Evolutionary conservation across 2,888 invertebrate species (phyloP).

Genomic region (Elysia crispata): DNA sequence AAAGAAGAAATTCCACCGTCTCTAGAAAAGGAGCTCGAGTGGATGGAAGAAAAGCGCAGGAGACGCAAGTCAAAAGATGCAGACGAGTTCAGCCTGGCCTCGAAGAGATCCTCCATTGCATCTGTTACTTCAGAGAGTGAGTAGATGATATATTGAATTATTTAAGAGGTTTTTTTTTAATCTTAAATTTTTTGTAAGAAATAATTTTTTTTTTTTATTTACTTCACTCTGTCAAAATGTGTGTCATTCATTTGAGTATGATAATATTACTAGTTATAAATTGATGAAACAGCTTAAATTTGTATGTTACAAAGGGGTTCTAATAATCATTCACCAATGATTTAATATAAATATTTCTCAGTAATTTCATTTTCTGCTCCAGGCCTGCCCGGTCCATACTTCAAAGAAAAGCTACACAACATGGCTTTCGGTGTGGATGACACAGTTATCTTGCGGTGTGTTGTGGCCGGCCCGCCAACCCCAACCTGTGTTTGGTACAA

Average conservation of each 20-base stretch:
- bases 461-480: constrained; percentile 65
- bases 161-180: no score
- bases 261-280: no score
- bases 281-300: no score
- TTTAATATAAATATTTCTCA: no score
- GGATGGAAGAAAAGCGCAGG: constrained; percentile 52
- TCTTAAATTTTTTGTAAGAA: no score
- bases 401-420: constrained; percentile 93
- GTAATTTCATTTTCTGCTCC: constrained; percentile 38
- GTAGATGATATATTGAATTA: background rate
- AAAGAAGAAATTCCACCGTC: constrained; percentile 51
- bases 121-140: constrained; percentile 51
- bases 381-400: constrained; percentile 79
- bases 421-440: constrained; percentile 86
- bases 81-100: constrained; percentile 48
- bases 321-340: no score
- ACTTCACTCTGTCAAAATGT: no score
- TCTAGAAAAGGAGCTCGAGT: constrained; percentile 53
- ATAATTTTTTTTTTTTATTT: no score
- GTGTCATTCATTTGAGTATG: no score
- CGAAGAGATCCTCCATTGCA: constrained; percentile 53
- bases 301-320: no score
- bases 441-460: constrained; percentile 70
- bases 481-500: constrained; percentile 75
- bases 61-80: constrained; percentile 37